phyloP scores from a whole-genome alignment of 2,888 invertebrate species.

The Ephialtes manifestator region DNA sequence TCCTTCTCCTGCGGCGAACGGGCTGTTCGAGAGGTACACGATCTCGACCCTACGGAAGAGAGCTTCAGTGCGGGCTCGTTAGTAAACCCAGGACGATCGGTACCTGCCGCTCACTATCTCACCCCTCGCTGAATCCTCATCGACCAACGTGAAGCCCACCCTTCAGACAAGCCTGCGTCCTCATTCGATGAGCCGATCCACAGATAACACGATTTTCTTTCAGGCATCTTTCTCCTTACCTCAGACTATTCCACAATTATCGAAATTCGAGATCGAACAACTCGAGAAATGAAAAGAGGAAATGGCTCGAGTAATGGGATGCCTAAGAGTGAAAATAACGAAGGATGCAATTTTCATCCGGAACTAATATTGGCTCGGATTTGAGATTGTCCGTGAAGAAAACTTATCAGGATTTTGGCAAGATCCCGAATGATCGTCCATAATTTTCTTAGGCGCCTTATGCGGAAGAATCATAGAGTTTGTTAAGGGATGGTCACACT shows the following conservation, averaged over 20 bases:
- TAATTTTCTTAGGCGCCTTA: no score
- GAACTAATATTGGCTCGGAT: background rate
- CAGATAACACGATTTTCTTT: slow-evolving; percentile 38
- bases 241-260: slow-evolving; percentile 52
- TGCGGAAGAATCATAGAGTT: no score
- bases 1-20: slow-evolving; percentile 32
- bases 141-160: background rate
- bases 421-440: no score
- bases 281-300: slow-evolving; percentile 38
- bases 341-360: slow-evolving; percentile 27
- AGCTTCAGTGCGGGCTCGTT: slow-evolving; percentile 58
- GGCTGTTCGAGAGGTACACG: slow-evolving; percentile 33
- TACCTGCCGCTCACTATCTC: slow-evolving; percentile 23
- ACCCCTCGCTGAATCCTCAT: slow-evolving; percentile 20
- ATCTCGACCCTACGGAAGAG: background rate
- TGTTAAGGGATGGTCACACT: no score
- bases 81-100: slow-evolving; percentile 50
- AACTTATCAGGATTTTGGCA: no score
- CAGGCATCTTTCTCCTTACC: slow-evolving; percentile 2
- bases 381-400: slow-evolving; percentile 3
- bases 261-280: slow-evolving; percentile 38
- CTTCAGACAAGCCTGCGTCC: background rate
- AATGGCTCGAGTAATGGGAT: background rate
- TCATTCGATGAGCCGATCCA: slow-evolving; percentile 8
- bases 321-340: slow-evolving; percentile 43